A percentile compares a stretch with the other conserved stretches of the same genome.
phyloP scores from a whole-genome alignment of 2,113 vertebrate genomes.

The Ammodytes dubius region DNA sequence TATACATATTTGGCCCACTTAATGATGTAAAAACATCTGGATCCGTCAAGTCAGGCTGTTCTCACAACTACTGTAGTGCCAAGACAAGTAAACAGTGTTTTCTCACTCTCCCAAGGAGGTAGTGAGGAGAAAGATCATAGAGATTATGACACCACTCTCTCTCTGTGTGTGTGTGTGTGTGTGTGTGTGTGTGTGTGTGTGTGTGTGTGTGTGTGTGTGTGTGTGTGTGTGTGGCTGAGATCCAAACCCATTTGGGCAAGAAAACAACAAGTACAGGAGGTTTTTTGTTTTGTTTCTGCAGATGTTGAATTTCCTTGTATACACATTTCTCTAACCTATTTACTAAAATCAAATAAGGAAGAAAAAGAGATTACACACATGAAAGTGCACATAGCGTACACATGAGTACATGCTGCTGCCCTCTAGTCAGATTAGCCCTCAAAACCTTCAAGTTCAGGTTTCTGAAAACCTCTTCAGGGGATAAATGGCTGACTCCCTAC shows the following conservation, averaged over 20 bases:
- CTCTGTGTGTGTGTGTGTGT: not conserved
- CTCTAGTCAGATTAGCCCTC: not conserved
- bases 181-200: conserved; percentile 2
- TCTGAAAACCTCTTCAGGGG: not conserved
- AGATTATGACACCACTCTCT: conserved; percentile 19
- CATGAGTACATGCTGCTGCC: not conserved
- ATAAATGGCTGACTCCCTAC: conserved; percentile 35
- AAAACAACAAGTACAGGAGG: not conserved
- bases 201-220: not conserved
- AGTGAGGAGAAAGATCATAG: conserved; percentile 31
- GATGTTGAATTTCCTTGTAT: not conserved
- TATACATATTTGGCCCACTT: conserved; percentile 42
- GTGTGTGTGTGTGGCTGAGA: not conserved
- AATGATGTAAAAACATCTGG: conserved; percentile 40
- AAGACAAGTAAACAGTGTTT: conserved; percentile 59
- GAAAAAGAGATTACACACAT: not conserved
- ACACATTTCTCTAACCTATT: not conserved
- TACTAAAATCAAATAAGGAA: not conserved
- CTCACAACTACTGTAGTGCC: conserved; percentile 32
- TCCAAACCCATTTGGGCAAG: not conserved
- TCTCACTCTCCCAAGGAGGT: conserved; percentile 41
- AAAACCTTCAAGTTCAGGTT: not conserved
- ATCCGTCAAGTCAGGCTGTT: conserved; percentile 23
- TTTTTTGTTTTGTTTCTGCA: not conserved
- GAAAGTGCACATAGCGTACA: not conserved